A percentile compares a stretch with the other conserved stretches of the same genome.
Conservation (phyloP, 2,888 invertebrate genomes). For the Dryocosmus kuriphilus region DNA sequence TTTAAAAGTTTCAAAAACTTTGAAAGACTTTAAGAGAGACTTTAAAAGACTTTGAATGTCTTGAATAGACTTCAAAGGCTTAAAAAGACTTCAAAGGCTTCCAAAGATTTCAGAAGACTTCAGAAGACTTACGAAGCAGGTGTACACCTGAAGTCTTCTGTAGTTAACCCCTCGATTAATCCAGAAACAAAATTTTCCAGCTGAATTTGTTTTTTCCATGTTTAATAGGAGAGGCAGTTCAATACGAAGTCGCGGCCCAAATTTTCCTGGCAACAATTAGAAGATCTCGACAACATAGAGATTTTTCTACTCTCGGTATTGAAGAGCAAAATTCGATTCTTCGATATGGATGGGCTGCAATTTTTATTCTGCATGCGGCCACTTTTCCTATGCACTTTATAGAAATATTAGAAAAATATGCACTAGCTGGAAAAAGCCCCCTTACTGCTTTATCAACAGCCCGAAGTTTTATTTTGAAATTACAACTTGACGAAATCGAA, state of each 20-base stretch:
- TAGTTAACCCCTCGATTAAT: too few relatives aligned
- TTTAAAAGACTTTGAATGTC: too few relatives aligned
- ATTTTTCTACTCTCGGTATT: slow-evolving; percentile 78
- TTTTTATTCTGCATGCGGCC: slow-evolving; percentile 81
- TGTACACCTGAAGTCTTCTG: too few relatives aligned
- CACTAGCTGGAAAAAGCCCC: slow-evolving; percentile 1
- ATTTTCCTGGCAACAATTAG: slow-evolving; percentile 81
- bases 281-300: slow-evolving; percentile 80
- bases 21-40: too few relatives aligned
- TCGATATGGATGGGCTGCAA: slow-evolving; percentile 81
- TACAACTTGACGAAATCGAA: slow-evolving; percentile 78
- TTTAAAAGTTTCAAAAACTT: too few relatives aligned
- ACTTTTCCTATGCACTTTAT: slow-evolving; percentile 79
- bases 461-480: slow-evolving; percentile 74
- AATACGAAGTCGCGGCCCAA: slow-evolving; percentile 81
- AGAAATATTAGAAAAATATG: slow-evolving; percentile 58
- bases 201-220: background rate
- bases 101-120: too few relatives aligned
- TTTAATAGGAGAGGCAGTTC: slow-evolving; percentile 64
- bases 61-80: too few relatives aligned
- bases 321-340: slow-evolving; percentile 81
- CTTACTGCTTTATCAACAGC: slow-evolving; percentile 63
- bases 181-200: background rate
- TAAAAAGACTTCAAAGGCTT: too few relatives aligned
- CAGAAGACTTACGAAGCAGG: too few relatives aligned